phyloP scores from a whole-genome alignment of 1,140 invertebrate genomes.

The Euglossa dilemma region DNA sequence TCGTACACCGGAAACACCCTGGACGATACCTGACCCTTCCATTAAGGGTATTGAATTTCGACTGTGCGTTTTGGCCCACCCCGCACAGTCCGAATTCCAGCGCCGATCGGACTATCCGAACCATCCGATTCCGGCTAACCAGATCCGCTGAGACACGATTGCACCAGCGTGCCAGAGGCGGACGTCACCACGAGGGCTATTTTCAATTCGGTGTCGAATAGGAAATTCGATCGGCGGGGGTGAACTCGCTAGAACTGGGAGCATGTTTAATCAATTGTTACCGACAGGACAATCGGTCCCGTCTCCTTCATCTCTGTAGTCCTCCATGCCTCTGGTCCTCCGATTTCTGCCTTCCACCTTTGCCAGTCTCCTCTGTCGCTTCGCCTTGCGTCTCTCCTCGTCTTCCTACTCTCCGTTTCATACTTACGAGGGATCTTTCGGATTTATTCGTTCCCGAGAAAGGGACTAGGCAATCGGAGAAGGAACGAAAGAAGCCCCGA shows the following conservation, averaged over 20 bases:
- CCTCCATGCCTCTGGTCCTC: neutral
- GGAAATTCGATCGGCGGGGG: constrained; percentile 38
- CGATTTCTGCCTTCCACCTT: neutral
- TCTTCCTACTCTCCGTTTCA: neutral
- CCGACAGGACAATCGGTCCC: constrained; percentile 13
- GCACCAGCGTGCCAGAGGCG: neutral
- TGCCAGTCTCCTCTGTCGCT: too few species aligned
- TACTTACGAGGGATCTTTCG: too few species aligned
- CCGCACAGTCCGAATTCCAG: constrained; percentile 15
- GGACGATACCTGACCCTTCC: constrained; percentile 64
- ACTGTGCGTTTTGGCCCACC: constrained; percentile 13
- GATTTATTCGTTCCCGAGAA: too few species aligned
- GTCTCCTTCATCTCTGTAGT: constrained; percentile 5
- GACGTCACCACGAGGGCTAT: constrained; percentile 10
- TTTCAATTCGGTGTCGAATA: constrained; percentile 49
- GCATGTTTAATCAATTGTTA: constrained; percentile 49
- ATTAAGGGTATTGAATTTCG: constrained; percentile 73
- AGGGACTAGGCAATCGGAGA: too few species aligned
- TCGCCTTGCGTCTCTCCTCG: neutral
- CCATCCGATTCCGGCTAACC: constrained; percentile 39
- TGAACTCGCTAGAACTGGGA: neutral
- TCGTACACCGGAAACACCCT: neutral
- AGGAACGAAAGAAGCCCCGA: too few species aligned
- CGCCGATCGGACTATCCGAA: constrained; percentile 14
- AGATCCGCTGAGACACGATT: constrained; percentile 42